Percentiles rank a stretch among this genome's conserved stretches.
phyloP scores from a whole-genome alignment of 2,797 vertebrate genomes.

The Sylvia borin region DNA sequence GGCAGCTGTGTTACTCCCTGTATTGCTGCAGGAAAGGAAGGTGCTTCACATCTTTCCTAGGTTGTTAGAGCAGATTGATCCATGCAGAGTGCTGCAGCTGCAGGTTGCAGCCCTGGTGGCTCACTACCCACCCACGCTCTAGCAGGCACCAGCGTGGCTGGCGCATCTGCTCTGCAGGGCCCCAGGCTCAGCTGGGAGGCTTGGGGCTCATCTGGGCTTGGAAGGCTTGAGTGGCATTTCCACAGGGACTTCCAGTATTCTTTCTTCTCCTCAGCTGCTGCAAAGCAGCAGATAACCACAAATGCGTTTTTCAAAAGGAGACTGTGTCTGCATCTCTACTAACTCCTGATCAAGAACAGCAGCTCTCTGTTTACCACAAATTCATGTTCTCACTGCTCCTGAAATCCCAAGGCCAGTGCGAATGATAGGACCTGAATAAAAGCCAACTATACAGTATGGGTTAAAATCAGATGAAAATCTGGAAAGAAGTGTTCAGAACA shows the following conservation, averaged over 20 bases:
- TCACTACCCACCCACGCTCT: rapidly evolving
- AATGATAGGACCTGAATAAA: background rate
- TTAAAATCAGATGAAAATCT: background rate
- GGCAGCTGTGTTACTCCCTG: background rate
- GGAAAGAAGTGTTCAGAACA: background rate
- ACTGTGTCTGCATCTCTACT: background rate
- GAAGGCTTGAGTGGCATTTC: background rate
- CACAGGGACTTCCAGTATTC: background rate
- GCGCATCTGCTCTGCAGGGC: background rate
- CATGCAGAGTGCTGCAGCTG: background rate
- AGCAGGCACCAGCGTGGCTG: background rate
- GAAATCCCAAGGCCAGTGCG: background rate
- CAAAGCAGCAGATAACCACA: background rate
- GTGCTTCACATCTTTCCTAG: background rate
- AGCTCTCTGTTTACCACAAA: background rate
- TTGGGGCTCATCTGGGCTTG: background rate
- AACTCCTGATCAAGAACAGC: background rate
- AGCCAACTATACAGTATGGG: background rate
- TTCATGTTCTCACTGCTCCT: background rate
- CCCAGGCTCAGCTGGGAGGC: background rate
- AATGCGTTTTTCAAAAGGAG: background rate
- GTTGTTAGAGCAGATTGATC: background rate
- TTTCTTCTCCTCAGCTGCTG: background rate
- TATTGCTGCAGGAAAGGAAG: background rate
- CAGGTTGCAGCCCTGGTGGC: background rate